Evolutionary conservation across 2,113 vertebrate genomes (phyloP), one percentile per base, ranked within the genome.

Genomic region (Nanger granti): DNA sequence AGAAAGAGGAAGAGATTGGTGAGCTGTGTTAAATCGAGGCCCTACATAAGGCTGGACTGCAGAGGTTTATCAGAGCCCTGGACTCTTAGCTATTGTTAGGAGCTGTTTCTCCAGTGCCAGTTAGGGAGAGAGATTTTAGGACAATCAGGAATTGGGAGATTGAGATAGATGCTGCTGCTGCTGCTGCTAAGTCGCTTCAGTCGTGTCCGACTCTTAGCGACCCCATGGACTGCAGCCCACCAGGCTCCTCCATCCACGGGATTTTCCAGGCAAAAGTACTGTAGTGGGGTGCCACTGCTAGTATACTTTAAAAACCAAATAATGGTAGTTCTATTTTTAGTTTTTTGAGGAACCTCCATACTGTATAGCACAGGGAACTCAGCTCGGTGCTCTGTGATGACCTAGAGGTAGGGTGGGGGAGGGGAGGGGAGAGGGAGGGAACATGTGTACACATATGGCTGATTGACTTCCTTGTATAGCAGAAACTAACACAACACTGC

Each of bases 11-110:
- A 8, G 34, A 47, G n/a, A n/a, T 10, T 6, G 9, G 59, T 20
- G 34, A 73, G 80, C 24, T 57, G 66, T 31, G n/a, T 1, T 17
- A 22, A 17, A 54, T 2, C 0, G 0, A 86, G 76, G 47, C 66
- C 54, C 87, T 29, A 14, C 0, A 1, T 37, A 52, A 59, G 64
- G 91, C 22, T 37, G 91, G 13, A 69, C 26, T 4, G 2, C 37
- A 13, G 12, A 5, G 29, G 54, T 1, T 28, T 66, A 14, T 0
- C 24, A 84, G 52, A 24, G 6, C 37, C 4, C 55, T 1, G 7
- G 12, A 34, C 47, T 26, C 10, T 14, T 22, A 31, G 12, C 26
- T 14, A 4, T 44, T 18, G 31, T 22, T 24, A 59, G 41, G 55
- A 62, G 59, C 37, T 80, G 29, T 22, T 80, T 89, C 41, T 64